These are phyloP conservation scores for Scaptomyza flava DNA, from an alignment of 2,888 invertebrate species.

Conservation along the genomic window DNA sequence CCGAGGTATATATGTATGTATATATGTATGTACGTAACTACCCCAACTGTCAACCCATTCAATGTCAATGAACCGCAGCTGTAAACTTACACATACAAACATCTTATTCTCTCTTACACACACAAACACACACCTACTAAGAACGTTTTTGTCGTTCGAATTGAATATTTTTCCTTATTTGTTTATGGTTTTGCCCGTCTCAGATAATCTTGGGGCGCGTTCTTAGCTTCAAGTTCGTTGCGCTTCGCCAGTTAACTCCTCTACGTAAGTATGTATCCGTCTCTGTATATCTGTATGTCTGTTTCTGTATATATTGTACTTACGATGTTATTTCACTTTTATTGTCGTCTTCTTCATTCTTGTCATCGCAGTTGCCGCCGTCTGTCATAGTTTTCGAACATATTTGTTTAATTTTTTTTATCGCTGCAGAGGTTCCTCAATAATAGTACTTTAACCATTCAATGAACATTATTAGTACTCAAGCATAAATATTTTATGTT, in stretches of 20 bases:
- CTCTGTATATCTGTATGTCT: conserved; percentile 15
- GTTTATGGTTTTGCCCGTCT: conserved; percentile 75
- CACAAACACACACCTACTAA: conserved; percentile 6
- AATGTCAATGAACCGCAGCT: conserved; percentile 73
- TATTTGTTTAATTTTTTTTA: conserved; percentile 60
- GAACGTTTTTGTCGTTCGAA: conserved; percentile 38
- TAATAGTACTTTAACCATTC: conserved; percentile 55
- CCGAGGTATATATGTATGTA: conserved; percentile 11
- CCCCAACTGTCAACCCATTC: conserved; percentile 63
- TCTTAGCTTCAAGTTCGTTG: conserved; percentile 73
- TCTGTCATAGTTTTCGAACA: conserved; percentile 53
- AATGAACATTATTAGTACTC: conserved; percentile 79
- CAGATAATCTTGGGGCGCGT: conserved; percentile 77
- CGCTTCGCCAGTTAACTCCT: conserved; percentile 67
- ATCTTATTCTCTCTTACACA: conserved; percentile 6
- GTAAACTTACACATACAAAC: conserved; percentile 28
- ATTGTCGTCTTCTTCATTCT: conserved; percentile 48
- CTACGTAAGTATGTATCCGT: conserved; percentile 4
- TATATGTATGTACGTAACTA: conserved; percentile 4
- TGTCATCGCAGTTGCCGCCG: conserved; percentile 16
- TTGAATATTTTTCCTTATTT: conserved; percentile 71
- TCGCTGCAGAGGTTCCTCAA: conserved; percentile 61
- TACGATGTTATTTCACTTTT: conserved; percentile 71
- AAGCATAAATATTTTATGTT: conserved; percentile 61
- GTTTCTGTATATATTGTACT: conserved; percentile 53